A percentile compares a stretch with the other conserved stretches of the same genome.
phyloP scores from a whole-genome alignment of 2,113 vertebrate genomes.

The Tyto alba region DNA sequence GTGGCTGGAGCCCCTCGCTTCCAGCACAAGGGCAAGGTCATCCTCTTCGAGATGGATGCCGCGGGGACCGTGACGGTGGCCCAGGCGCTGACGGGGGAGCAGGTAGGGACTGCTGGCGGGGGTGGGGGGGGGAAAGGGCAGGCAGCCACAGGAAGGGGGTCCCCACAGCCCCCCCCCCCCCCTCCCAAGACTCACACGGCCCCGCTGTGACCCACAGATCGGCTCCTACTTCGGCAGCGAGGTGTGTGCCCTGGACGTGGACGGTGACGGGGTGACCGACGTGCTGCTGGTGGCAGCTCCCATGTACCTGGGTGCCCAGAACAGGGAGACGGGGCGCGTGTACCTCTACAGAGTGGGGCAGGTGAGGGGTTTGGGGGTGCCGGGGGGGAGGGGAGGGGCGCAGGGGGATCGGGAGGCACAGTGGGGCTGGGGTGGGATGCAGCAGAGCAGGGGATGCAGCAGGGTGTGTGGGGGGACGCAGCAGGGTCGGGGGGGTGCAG shows the following conservation, averaged over 20 bases:
- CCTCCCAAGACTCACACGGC: background rate
- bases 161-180: too few species aligned
- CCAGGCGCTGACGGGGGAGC: constrained; percentile 88
- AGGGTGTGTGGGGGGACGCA: background rate
- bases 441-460: too few species aligned
- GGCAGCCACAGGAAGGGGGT: fast-evolving
- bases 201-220: constrained; percentile 69
- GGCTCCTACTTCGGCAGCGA: constrained; percentile 96
- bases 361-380: constrained; percentile 66
- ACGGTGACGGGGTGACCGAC: constrained; percentile 84
- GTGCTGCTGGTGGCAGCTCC: constrained; percentile 91
- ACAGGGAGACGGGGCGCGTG: constrained; percentile 86
- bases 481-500: too few species aligned
- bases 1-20: constrained; percentile 92
- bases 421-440: background rate
- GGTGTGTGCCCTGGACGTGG: constrained; percentile 84
- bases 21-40: constrained; percentile 94
- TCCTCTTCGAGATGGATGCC: constrained; percentile 86
- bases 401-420: background rate
- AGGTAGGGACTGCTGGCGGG: constrained; percentile 67
- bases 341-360: constrained; percentile 86
- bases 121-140: fast-evolving
- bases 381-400: too few species aligned
- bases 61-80: constrained; percentile 74
- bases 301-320: constrained; percentile 88